Percentiles rank a stretch among this genome's conserved stretches.
phyloP scores from a whole-genome alignment of 2,888 invertebrate species.

The Galeopsomyia nigrocyanea region DNA sequence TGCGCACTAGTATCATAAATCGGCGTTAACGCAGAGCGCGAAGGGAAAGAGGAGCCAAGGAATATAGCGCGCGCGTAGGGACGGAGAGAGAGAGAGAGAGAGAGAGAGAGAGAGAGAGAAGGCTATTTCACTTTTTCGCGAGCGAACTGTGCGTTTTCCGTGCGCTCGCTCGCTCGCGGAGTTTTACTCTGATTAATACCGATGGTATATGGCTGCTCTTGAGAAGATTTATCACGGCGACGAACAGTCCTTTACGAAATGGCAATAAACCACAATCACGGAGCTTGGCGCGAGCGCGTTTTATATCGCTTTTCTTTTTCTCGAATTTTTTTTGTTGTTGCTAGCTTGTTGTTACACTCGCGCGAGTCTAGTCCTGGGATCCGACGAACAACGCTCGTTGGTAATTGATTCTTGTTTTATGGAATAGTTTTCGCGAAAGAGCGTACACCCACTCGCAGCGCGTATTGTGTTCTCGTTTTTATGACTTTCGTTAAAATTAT shows the following conservation, averaged over 20 bases:
- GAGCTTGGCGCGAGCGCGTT: slow-evolving; percentile 14
- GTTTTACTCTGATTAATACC: slow-evolving; percentile 48
- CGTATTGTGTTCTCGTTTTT: no score
- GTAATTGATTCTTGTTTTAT: slow-evolving; percentile 37
- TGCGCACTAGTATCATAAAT: slow-evolving; percentile 28
- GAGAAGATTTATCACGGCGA: slow-evolving; percentile 44
- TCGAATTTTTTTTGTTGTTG: neutral
- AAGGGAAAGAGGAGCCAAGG: slow-evolving; percentile 1
- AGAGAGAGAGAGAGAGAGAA: slow-evolving; percentile 14
- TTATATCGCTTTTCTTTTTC: slow-evolving; percentile 11
- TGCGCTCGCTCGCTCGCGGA: slow-evolving; percentile 1
- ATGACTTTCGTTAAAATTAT: no score
- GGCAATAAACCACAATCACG: slow-evolving; percentile 47
- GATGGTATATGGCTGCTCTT: slow-evolving; percentile 43
- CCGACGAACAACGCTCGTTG: neutral
- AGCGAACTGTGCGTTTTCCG: slow-evolving; percentile 3
- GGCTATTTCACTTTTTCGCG: slow-evolving; percentile 30
- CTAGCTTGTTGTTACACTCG: neutral
- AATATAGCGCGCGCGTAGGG: no score
- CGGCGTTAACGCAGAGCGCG: slow-evolving; percentile 10
- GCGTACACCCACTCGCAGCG: no score
- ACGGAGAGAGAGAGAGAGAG: no score
- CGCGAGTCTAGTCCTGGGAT: neutral
- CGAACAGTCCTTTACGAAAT: slow-evolving; percentile 44
- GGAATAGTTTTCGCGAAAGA: slow-evolving; percentile 6